Evolutionary conservation across 92 coral and sea anemone species (phyloP), one percentile per base, ranked within the genome.

Genomic region (Palythoa caribaeorum): DNA sequence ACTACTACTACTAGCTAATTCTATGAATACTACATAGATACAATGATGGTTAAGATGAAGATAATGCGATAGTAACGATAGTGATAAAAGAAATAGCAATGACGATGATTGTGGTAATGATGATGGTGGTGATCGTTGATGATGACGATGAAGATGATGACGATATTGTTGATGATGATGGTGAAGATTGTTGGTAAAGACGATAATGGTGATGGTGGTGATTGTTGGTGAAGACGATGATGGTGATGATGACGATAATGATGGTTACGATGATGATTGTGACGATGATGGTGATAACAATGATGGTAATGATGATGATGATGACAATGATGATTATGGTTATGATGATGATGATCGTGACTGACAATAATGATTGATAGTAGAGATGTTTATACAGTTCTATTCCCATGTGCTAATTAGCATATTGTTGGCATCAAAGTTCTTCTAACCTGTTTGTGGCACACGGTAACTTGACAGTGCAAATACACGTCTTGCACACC

Each of bases 391-490:
- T 28, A 28, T 28, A 28, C 28, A 28, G 28, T 0, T 28, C 28
- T n/a, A 9, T 6, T 12, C 6, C 5, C 36, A 76, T 1, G 11
- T 7, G 1, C 36, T 9, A 50, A 2, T 11, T 10, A 52, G 21
- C 14, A 5, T 1, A 13, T 1, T 28, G n/a, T 53, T 51, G 14
- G 48, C 40, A 10, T 51, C 10, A 2, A 7, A 5, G 19, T 28
- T 53, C 60, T 19, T 3, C 86, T 81, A n/a, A 81, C 86, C 86
- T 81, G 47, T 44, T 81, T 66, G 48, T 91, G 94, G 74, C 98
- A 95, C 3, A 94, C 98, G 15, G 88, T 71, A 72, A 95, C 88
- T 53, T 84, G 83, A 36, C 98, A 95, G 78, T 95, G 98, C 14
- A 95, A 86, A 81, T 89, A 95, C 15, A 95, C 96, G 72, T 93